Evolutionary conservation across 2,797 vertebrate genomes (phyloP), one percentile per base, ranked within the genome.

Genomic region (Rhinella marina): DNA sequence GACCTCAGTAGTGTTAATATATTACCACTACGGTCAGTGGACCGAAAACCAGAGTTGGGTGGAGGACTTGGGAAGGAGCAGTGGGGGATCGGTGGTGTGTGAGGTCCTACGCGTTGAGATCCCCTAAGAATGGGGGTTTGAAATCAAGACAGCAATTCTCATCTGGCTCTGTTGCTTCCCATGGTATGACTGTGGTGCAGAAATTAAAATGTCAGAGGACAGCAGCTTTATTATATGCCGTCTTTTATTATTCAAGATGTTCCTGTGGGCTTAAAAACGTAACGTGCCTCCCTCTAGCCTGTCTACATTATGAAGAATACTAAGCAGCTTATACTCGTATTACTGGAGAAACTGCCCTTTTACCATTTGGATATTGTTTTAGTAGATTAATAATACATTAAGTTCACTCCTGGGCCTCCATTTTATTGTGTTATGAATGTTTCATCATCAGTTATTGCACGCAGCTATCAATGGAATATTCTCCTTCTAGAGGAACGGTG

Each of bases 391-490:
- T 85, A 85, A 85, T 86, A 48, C 54, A 87, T 84, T 72, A 85
- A 52, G 54, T 80, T 81, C 27, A 85, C 32, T 87, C 76, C 21
- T 89, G 56, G 27, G 81, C 52, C 54, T 66, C 50, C 54, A 54
- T 86, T 89, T 87, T 89, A 89, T 89, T 87, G 64, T 78, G 59
- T 80, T 86, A 80, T 89, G 86, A 84, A 80, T 84, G 75, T 87
- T 89, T 87, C 75, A 86, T 87, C 80, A 87, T 89, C 88, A 73
- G 81, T 80, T 86, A 86, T 89, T 86, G 85, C 75, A 75, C 75
- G 61, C 73, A 19, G 57, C 85, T 72, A 73, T 86, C 73, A 56
- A 86, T 84, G 75, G 80, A 73, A 84, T 73, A 83, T 84, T 64
- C 81, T 73, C 64, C 12, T 79, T 78, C 48, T 64, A 54, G 64